Base-by-base conservation (phyloP, 2,888 invertebrate genomes). In the Temnothorax unifasciatus region DNA sequence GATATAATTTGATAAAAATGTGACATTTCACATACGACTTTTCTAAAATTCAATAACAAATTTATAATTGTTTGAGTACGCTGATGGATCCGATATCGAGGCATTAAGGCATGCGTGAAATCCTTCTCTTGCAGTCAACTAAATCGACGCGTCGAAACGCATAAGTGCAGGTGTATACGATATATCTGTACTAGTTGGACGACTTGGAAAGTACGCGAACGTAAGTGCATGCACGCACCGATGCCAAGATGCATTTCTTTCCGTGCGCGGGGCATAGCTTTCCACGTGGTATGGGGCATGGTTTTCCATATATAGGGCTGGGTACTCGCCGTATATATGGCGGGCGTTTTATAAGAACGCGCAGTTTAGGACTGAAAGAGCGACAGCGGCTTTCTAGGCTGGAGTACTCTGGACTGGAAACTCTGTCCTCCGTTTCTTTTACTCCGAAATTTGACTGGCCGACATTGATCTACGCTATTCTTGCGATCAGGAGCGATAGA, bases 251-350 rank as follows among this genome's bases (percentile, higher is more conserved):
- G 69, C 87, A 90, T 92, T 91, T 91, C 90, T 88, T 88, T 89
- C 63, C 59, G 83, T 79, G 81, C 75, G 82, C 74, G 71, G 71
- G 68, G 71, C 76, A 85, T 85, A 66, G 38, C 63, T 66, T 59
- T 63, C 34, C 44, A 41, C 41, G 18, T 54, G 50, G 5, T 59
- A 85, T 81, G 68, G 82, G 81, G 84, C 84, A 82, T 29, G 87
- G 84, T 89, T 87, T 86, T 82, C 79, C 29, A 29, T 29, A 29
- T 61, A 54, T 74, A 84, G 77, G 85, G 88, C 85, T 86, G 83
- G 85, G 81, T 83, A 9, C 9, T 21, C 52, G 87, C 73, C 34
- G 90, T 93, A 93, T 93, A 93, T 92, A 92, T 83, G 88, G 89
- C 86, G 85, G 85, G 64, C 73, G 82, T 88, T 87, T 89, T 86